Evolutionary conservation across 2,113 vertebrate species (phyloP).

Genomic region (Vidua chalybeata): DNA sequence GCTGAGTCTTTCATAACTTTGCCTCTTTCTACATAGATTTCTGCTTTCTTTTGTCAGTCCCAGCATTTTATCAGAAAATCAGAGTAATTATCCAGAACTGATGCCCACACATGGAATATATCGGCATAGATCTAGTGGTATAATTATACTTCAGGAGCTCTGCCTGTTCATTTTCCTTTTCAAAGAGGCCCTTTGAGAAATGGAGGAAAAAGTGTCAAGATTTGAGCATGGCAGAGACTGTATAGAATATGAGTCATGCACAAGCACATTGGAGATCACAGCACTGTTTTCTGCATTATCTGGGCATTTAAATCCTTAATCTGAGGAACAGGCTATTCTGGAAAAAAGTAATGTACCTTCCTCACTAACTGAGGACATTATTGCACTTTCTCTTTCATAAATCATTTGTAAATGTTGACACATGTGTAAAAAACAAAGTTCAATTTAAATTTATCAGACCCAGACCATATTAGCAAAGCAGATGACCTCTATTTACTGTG

Average conservation of each 20-base stretch:
- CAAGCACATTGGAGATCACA: no score
- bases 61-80: neutral
- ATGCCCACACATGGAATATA: constrained; percentile 19
- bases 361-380: neutral
- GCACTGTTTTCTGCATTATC: neutral
- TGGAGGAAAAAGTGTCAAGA: neutral
- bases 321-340: neutral
- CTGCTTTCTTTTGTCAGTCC: constrained; percentile 6
- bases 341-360: neutral
- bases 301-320: neutral
- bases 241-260: neutral
- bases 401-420: neutral
- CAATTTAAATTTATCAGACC: neutral
- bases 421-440: neutral
- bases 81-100: constrained; percentile 20
- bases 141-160: constrained; percentile 1
- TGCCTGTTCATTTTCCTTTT: constrained; percentile 12
- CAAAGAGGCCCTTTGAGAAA: neutral
- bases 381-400: neutral
- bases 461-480: neutral
- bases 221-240: neutral
- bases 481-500: neutral
- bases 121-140: neutral
- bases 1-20: neutral
- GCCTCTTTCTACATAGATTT: neutral